phyloP scores from a whole-genome alignment of 2,797 vertebrate genomes.

The Melopsittacus undulatus region DNA sequence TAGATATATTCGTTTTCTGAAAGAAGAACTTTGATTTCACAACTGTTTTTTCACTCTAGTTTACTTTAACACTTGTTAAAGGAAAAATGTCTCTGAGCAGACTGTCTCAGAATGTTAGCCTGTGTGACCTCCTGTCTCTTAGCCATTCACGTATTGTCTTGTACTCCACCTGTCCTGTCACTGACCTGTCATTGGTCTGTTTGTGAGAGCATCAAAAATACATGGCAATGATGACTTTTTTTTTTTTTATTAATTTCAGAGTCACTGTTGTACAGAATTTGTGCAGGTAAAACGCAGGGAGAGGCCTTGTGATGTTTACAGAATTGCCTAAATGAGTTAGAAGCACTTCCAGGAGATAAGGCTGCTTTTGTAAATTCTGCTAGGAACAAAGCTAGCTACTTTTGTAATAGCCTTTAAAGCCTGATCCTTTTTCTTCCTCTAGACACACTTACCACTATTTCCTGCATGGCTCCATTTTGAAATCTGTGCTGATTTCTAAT shows the following conservation, averaged over 20 bases:
- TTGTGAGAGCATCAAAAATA: background rate
- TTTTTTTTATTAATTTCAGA: background rate
- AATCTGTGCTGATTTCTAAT: conserved; percentile 13
- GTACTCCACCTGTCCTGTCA: background rate
- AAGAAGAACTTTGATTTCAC: background rate
- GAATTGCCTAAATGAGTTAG: background rate
- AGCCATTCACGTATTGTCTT: background rate
- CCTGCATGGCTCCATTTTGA: conserved; percentile 12
- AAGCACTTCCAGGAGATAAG: background rate
- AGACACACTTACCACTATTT: background rate
- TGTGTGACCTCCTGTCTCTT: background rate
- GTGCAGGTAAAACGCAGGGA: background rate
- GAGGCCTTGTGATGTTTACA: background rate
- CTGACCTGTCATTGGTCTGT: background rate
- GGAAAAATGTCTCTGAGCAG: background rate
- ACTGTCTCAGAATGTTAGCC: background rate
- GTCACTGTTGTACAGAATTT: background rate
- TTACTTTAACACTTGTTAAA: conserved; percentile 28
- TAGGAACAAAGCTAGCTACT: background rate
- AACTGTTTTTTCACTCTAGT: background rate
- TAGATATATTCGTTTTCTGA: background rate
- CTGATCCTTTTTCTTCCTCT: background rate
- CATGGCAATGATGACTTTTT: background rate
- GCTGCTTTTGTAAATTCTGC: background rate
- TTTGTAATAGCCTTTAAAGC: background rate